Evolutionary conservation across 2,113 vertebrate genomes (phyloP), one percentile per base, ranked within the genome.

Genomic region (Poeciliopsis prolifica): DNA sequence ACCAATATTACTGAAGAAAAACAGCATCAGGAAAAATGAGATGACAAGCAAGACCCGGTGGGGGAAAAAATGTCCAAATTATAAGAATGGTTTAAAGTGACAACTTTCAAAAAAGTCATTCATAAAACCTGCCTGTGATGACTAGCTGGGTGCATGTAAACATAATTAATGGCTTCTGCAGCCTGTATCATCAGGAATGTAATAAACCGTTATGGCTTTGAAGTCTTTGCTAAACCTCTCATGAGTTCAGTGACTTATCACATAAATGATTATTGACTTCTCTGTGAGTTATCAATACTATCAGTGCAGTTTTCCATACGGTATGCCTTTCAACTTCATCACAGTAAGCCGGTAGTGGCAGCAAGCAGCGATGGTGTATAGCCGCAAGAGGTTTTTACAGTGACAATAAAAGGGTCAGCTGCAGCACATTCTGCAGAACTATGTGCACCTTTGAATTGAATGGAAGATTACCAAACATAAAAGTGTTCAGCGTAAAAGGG

Each of bases 261-360:
- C 83, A 80, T 77, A 90, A 92, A 92, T 58, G 80, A 92, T 90
- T 92, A 91, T 91, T 79, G 89, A 87, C 85, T 82, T 68, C 86
- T 66, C 81, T 79, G 69, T 70, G 63, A 79, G 81, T 80, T 79
- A 77, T 91, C 86, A 90, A 90, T 92, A 86, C 54, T 66, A 78
- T 87, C 81, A 84, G 77, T 58, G 79, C 75, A 81, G 84, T 86
- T 91, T 89, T 89, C 86, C 89, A 91, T 91, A 88, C 65, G 58
- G 68, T 83, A 88, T 89, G 84, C 79, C 74, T 8, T 29, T 70
- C 78, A 80, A 73, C 88, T 90, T 83, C 82, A 91, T 91, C 87
- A 79, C 64, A 67, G 81, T 88, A 89, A 91, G 85, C 86, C 77
- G 82, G 75, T 62, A 60, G 71, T 80, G 72, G 70, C 63, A 72